A percentile compares a stretch with the other conserved stretches of the same genome.
phyloP scores from a whole-genome alignment of 2,113 vertebrate species.

The Neogobius melanostomus region DNA sequence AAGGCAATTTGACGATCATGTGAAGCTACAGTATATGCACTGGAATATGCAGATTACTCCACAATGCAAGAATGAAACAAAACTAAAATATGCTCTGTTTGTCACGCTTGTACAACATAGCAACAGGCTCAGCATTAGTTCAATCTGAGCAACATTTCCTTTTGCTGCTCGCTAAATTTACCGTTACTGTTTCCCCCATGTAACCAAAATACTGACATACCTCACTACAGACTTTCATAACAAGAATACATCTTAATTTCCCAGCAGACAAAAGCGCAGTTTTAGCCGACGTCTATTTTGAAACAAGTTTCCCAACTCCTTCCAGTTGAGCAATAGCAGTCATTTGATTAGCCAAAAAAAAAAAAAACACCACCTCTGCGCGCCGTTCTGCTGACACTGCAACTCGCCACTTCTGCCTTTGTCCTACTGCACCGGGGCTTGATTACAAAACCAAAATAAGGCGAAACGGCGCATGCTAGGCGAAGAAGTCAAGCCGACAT shows the following conservation, averaged over 20 bases:
- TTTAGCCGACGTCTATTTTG: slow-evolving; percentile 34
- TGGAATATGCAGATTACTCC: too few species aligned
- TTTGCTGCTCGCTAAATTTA: not conserved
- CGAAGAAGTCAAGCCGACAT: not conserved
- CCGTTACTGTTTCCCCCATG: not conserved
- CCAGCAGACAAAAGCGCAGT: slow-evolving; percentile 3
- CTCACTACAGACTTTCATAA: not conserved
- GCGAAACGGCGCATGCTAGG: not conserved
- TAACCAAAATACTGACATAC: not conserved
- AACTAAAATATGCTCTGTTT: too few species aligned
- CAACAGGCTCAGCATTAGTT: too few species aligned
- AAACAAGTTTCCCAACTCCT: not conserved
- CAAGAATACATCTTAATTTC: slow-evolving; percentile 7
- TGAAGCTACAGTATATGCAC: too few species aligned
- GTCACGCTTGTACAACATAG: too few species aligned
- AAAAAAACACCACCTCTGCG: slow-evolving; percentile 21
- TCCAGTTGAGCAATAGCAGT: slow-evolving; percentile 40
- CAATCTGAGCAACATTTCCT: not conserved
- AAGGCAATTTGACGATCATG: too few species aligned
- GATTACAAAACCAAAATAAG: not conserved
- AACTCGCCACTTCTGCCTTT: not conserved
- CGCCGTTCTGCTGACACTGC: not conserved
- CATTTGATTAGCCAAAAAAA: slow-evolving; percentile 20
- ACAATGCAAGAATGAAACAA: too few species aligned
- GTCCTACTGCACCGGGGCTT: not conserved